Evolutionary conservation across 2,113 vertebrate genomes (phyloP).

Genomic region (Apodemus speciosus): DNA sequence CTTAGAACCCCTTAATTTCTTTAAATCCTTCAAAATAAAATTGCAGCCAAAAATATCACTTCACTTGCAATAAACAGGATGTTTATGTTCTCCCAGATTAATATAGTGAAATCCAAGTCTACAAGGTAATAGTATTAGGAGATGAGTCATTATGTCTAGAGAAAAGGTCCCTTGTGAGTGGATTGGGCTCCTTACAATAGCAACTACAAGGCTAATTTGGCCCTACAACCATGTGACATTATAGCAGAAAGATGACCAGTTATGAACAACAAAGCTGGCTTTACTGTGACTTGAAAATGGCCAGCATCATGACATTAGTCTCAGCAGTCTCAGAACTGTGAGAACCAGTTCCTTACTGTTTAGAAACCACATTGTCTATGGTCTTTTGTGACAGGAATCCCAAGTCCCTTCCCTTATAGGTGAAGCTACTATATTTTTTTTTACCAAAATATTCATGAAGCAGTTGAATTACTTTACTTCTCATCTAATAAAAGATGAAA

Average conservation of each 20-base stretch:
- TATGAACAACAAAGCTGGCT: too few relatives aligned
- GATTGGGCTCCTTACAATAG: neutral
- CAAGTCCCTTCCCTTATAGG: neutral
- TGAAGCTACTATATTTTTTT: neutral
- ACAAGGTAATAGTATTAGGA: neutral
- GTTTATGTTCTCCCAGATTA: neutral
- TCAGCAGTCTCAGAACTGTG: neutral
- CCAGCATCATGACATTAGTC: too few relatives aligned
- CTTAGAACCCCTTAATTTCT: neutral
- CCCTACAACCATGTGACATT: neutral
- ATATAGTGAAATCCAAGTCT: neutral
- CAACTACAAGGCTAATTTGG: neutral
- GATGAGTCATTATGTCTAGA: neutral
- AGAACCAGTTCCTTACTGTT: neutral
- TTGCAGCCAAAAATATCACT: neutral
- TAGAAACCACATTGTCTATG: neutral
- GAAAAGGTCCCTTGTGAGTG: neutral
- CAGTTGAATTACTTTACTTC: neutral
- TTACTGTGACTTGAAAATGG: neutral
- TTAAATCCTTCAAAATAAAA: neutral
- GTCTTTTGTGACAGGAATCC: neutral
- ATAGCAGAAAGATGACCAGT: neutral
- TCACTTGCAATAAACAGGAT: neutral
- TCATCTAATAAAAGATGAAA: neutral
- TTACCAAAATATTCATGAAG: conserved; percentile 1